Base-by-base conservation (phyloP, 2,113 vertebrate species). In the Burhinus bistriatus region DNA sequence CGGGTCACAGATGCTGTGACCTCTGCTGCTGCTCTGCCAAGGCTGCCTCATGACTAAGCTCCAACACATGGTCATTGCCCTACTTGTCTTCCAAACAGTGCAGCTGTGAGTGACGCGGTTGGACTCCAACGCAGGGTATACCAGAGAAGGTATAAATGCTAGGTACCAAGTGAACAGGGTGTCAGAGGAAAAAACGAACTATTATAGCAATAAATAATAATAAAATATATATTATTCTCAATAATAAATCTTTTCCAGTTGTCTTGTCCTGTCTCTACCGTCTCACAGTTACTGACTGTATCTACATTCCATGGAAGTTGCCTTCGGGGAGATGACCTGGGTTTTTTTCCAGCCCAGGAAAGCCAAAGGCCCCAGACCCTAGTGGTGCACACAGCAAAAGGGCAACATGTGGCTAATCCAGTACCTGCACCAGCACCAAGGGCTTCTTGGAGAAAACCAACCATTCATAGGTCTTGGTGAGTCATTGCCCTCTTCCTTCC, bases 361-460 rank as follows among this genome's bases (percentile, higher is more conserved):
- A 57, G 49, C 20, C 58, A 64, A 81, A 55, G 49, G 49, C 29
- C 30, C 15, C 86, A 40, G n/a, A 9, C n/a, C 20, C 5, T 11
- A 55, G 40, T 1, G 4, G 6, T 29, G 12, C 34, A 21, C 2
- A 6, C 38, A 44, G 42, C 29, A 34, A 26, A 47, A 76, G 15
- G 19, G 49, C 23, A 65, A 9, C 1, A 0, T 1, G 4, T 10
- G 36, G 20, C n/a, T 72, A 14, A 40, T 25, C 49, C 49, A 18
- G 29, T 7, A 45, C 9, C 40, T 49, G 49, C 49, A 25, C 19
- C 26, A 66, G 42, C 58, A 72, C 16, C n/a, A 30, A 51, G 72
- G 62, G 36, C 57, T 55, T 15, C 66, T 62, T 23, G 15, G 58
- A 44, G 15, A 51, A 51, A 57, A 9, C 20, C 6, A 9, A 5